Evolutionary conservation across 2,797 vertebrate species (phyloP), one percentile per base, ranked within the genome.

Genomic region (Thalassophryne amazonica): DNA sequence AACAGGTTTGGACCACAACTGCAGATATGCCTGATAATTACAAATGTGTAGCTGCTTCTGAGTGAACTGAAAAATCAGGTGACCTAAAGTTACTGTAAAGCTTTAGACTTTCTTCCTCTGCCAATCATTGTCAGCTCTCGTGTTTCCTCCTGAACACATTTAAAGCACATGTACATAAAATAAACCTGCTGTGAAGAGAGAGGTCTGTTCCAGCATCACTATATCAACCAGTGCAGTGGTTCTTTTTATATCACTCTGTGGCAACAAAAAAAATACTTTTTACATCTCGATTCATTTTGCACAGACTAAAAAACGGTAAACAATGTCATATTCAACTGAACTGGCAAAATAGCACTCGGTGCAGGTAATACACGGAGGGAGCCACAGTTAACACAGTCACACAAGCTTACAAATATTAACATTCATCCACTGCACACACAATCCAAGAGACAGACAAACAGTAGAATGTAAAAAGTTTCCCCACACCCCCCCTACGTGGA

Each of bases 291-390:
- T 76, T n/a, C 20, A 52, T 61, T 71, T 76, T 47, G 66, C 81
- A 85, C 77, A 76, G 78, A 81, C 83, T 78, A 80, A 73, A n/a
- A 83, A 83, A 77, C 54, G 15, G 76, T 69, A 80, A 84, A 81
- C 68, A 67, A 73, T 58, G 58, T 49, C 42, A 47, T 66, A 80
- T 74, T 50, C 73, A 71, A 70, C 55, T 75, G 71, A 84, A 74
- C 69, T 70, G 70, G 69, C 74, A 80, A 76, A 85, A 68, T 53
- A 62, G 69, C 84, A 77, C 60, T 79, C 60, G 77, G 73, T 78
- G 73, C 78, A 76, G 68, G 69, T 66, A 73, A 81, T 72, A 74
- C 60, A 83, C 56, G 80, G 8, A 64, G 39, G 55, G 69, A 74
- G 56, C 50, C 52, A 81, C 67, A 48, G 17, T 36, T 76, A 78